A percentile compares a stretch with the other conserved stretches of the same genome.
Conservation (phyloP, 2,797 vertebrate genomes). For the Coregonus sp. region DNA sequence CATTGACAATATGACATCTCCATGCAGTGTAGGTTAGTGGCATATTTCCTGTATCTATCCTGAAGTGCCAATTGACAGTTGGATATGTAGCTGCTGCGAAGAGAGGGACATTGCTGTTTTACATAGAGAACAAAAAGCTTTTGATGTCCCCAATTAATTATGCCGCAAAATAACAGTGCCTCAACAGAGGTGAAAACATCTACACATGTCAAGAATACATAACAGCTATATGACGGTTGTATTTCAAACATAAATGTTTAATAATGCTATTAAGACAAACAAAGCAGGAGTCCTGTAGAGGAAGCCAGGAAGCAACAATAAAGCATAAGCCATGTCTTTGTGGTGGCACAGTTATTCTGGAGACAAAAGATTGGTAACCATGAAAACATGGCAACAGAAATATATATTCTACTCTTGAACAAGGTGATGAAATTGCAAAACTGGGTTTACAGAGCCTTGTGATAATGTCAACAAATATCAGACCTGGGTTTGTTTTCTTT, state of each 20-base stretch:
- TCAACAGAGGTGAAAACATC: slow-evolving; percentile 57
- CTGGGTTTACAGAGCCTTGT: not conserved
- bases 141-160: slow-evolving; percentile 58
- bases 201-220: slow-evolving; percentile 44
- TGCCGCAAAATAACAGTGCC: slow-evolving; percentile 50
- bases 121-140: slow-evolving; percentile 56
- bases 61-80: slow-evolving; percentile 62
- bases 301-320: slow-evolving; percentile 35
- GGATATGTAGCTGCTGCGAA: slow-evolving; percentile 41
- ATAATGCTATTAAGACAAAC: slow-evolving; percentile 57
- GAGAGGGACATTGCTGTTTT: slow-evolving; percentile 60
- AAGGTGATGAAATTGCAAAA: not conserved
- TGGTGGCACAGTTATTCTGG: not conserved
- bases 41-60: slow-evolving; percentile 52
- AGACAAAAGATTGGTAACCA: not conserved
- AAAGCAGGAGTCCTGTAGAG: slow-evolving; percentile 33
- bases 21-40: slow-evolving; percentile 35
- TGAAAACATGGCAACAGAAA: not conserved
- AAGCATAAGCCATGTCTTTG: not conserved
- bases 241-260: slow-evolving; percentile 49
- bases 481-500: not conserved
- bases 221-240: slow-evolving; percentile 41
- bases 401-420: not conserved
- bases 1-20: slow-evolving; percentile 56
- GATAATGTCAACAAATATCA: not conserved